Percentiles rank a stretch among this genome's conserved stretches.
Conservation (phyloP, 2,888 invertebrate genomes). For the Thumatha senex region DNA sequence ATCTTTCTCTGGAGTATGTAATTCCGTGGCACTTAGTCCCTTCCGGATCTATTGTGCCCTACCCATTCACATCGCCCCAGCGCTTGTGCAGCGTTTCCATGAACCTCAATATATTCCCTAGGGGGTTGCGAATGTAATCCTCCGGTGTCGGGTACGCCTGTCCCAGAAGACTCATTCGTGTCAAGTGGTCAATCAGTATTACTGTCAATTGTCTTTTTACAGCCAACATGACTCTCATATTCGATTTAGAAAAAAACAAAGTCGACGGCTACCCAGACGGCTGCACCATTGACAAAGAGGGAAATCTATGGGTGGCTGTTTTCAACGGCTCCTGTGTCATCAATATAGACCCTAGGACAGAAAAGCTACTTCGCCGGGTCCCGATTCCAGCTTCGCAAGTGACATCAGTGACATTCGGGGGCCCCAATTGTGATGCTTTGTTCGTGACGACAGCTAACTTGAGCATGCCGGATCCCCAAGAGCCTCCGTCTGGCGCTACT, state of each 20-base stretch:
- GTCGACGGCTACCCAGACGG: conserved; percentile 85
- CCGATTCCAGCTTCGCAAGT: conserved; percentile 83
- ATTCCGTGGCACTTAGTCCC: no score
- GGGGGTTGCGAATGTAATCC: no score
- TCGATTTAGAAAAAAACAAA: conserved; percentile 78
- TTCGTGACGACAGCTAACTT: conserved; percentile 85
- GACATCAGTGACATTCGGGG: conserved; percentile 90
- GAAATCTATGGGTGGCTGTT: conserved; percentile 89
- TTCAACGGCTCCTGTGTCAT: conserved; percentile 85
- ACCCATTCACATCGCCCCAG: no score
- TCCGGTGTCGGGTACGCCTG: no score
- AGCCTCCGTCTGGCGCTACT: conserved; percentile 82
- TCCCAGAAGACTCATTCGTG: no score
- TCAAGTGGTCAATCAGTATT: no score
- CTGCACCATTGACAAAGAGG: conserved; percentile 89
- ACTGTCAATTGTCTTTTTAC: conserved; percentile 39
- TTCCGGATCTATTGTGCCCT: no score
- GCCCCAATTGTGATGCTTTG: conserved; percentile 86
- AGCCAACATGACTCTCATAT: conserved; percentile 85
- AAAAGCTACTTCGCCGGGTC: conserved; percentile 83
- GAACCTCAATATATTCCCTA: no score
- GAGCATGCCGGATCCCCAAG: conserved; percentile 55
- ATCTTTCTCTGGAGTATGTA: no score
- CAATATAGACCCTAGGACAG: conserved; percentile 79
- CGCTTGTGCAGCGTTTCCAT: no score